Evolutionary conservation across 2,797 vertebrate genomes (phyloP).

Genomic region (Holocentrus rufus): DNA sequence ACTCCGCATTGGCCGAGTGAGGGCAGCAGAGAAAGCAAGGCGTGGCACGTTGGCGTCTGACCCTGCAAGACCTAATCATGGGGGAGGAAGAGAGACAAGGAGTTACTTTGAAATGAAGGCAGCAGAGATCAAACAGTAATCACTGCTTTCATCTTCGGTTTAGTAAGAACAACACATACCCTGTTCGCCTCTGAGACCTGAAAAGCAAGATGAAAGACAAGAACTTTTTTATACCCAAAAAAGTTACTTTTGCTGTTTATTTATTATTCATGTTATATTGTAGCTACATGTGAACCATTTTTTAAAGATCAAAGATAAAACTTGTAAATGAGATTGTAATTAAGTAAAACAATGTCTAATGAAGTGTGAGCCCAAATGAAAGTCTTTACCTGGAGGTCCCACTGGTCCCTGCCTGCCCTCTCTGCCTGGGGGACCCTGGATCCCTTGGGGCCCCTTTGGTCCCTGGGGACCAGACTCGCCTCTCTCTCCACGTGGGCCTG

Average conservation of each 20-base stretch:
- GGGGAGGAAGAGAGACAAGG: slow-evolving; percentile 3
- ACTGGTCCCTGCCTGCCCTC: slow-evolving; percentile 76
- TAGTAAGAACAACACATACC: slow-evolving; percentile 76
- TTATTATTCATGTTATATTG: not conserved
- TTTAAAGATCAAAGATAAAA: slow-evolving; percentile 13
- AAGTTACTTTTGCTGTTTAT: not conserved
- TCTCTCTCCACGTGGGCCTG: slow-evolving; percentile 81
- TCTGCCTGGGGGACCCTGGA: slow-evolving; percentile 78
- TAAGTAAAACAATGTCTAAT: not conserved
- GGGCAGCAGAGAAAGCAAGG: slow-evolving; percentile 90
- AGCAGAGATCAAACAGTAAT: slow-evolving; percentile 23
- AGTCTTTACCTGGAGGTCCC: slow-evolving; percentile 84
- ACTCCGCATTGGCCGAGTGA: slow-evolving; percentile 82
- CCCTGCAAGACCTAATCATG: slow-evolving; percentile 82
- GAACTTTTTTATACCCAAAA: slow-evolving; percentile 29
- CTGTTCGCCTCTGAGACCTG: slow-evolving; percentile 87
- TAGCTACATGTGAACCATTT: slow-evolving; percentile 1
- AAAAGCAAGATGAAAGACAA: slow-evolving; percentile 49
- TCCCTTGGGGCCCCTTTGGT: slow-evolving; percentile 79
- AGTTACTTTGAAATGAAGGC: slow-evolving; percentile 16
- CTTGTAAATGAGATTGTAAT: slow-evolving; percentile 1
- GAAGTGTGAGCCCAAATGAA: not conserved
- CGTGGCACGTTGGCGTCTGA: slow-evolving; percentile 82
- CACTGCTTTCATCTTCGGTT: slow-evolving; percentile 42
- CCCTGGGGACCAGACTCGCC: slow-evolving; percentile 77